phyloP scores from a whole-genome alignment of 2,797 vertebrate genomes.

The Anolis apletophallus region DNA sequence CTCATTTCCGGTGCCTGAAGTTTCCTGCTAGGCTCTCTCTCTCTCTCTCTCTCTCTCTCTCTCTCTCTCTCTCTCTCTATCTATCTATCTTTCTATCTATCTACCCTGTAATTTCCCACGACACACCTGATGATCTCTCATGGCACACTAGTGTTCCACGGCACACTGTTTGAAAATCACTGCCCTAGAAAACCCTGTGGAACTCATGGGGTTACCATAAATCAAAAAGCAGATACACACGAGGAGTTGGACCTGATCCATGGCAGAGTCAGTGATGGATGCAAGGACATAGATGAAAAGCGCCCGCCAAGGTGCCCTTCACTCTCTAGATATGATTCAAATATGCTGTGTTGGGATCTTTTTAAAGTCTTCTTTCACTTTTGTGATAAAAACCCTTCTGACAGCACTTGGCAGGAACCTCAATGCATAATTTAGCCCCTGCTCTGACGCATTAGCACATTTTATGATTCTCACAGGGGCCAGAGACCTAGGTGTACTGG shows the following conservation, averaged over 20 bases:
- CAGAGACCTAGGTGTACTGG: slow-evolving; percentile 59
- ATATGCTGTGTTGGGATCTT: slow-evolving; percentile 52
- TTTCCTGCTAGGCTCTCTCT: no score
- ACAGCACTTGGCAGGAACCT: slow-evolving; percentile 67
- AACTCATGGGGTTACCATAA: no score
- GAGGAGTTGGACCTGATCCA: neutral
- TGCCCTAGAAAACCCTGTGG: no score
- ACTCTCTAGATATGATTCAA: slow-evolving; percentile 60
- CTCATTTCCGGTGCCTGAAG: no score
- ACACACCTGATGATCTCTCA: no score
- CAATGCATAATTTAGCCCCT: slow-evolving; percentile 69
- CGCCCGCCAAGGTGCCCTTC: neutral
- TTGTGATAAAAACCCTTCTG: slow-evolving; percentile 58
- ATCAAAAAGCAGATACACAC: no score
- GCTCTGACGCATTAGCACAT: slow-evolving; percentile 72
- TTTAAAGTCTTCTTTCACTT: slow-evolving; percentile 62
- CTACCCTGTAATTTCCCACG: no score
- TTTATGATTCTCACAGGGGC: slow-evolving; percentile 64
- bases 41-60: no score
- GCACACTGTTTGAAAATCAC: no score
- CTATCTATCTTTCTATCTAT: no score
- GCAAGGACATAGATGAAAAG: neutral
- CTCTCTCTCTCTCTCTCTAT: no score
- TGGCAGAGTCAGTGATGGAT: neutral
- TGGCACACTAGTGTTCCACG: no score